Evolutionary conservation across 2,888 invertebrate genomes (phyloP).

Genomic region (Philonicus albiceps): DNA sequence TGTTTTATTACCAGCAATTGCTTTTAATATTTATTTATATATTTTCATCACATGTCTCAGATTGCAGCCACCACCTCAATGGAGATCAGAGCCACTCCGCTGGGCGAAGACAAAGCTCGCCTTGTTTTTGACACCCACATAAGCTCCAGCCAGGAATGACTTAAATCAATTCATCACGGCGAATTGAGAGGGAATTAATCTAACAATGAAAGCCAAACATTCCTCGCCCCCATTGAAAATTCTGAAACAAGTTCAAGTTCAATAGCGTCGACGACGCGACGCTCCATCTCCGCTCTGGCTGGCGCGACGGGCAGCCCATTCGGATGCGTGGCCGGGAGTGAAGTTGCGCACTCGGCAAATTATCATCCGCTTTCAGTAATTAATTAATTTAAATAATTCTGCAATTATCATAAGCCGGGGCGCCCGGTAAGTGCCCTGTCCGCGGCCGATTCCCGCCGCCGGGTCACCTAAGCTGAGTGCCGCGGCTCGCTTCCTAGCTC

Average conservation of each 20-base stretch:
- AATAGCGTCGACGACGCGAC: constrained; percentile 6
- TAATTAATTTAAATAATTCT: neutral
- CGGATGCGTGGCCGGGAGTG: neutral
- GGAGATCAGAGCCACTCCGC: neutral
- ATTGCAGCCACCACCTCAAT: neutral
- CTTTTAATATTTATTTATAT: neutral
- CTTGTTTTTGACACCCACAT: neutral
- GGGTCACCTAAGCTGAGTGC: neutral
- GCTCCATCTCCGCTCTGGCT: neutral
- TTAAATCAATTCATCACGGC: neutral
- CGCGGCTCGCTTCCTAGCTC: neutral
- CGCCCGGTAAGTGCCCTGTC: neutral
- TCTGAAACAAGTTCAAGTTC: constrained; percentile 41
- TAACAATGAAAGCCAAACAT: constrained; percentile 19
- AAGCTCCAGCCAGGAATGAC: neutral
- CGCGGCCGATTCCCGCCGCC: neutral
- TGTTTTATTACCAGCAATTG: neutral
- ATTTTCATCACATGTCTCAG: neutral
- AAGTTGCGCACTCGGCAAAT: neutral
- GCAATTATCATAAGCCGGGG: neutral
- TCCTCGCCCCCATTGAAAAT: constrained; percentile 35
- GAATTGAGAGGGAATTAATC: constrained; percentile 12
- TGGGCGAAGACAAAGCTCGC: neutral
- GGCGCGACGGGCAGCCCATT: neutral
- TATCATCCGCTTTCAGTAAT: neutral